Evolutionary conservation across 2,797 vertebrate genomes (phyloP).

Genomic region (Enteromius anoplus): DNA sequence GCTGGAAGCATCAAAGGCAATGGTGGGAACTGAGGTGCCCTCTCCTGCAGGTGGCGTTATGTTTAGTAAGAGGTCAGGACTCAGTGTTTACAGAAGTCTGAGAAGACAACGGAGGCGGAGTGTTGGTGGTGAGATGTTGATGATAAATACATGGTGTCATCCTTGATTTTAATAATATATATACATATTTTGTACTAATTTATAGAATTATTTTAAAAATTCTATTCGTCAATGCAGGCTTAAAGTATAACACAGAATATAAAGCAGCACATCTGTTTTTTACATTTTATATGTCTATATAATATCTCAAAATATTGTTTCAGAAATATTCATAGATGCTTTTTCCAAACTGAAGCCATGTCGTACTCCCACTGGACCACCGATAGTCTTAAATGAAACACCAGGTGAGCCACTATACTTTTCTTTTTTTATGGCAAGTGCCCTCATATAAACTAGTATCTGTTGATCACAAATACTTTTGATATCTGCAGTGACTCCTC

Average conservation of each 20-base stretch:
- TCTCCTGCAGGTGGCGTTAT: slow-evolving; percentile 48
- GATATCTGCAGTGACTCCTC: slow-evolving; percentile 40
- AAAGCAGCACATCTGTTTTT: background rate
- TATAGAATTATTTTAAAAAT: background rate
- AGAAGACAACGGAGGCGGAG: slow-evolving; percentile 57
- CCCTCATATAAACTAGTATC: background rate
- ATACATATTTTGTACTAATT: background rate
- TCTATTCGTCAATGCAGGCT: background rate
- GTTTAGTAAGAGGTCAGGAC: slow-evolving; percentile 32
- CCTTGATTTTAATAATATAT: background rate
- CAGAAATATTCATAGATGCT: slow-evolving; percentile 71
- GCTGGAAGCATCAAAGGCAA: slow-evolving; percentile 27
- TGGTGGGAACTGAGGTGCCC: slow-evolving; percentile 12
- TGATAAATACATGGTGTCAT: background rate
- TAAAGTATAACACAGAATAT: background rate
- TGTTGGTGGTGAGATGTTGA: slow-evolving; percentile 62
- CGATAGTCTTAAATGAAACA: slow-evolving; percentile 35
- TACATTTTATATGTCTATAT: too few species aligned
- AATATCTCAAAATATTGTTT: slow-evolving; percentile 20
- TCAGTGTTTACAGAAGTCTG: slow-evolving; percentile 56
- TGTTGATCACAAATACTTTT: background rate
- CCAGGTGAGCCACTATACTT: slow-evolving; percentile 44
- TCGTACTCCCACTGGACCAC: slow-evolving; percentile 50
- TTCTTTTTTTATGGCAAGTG: background rate
- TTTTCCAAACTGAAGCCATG: slow-evolving; percentile 68